phyloP scores from a whole-genome alignment of 2,113 vertebrate species.

The Psilopogon haemacephalus region DNA sequence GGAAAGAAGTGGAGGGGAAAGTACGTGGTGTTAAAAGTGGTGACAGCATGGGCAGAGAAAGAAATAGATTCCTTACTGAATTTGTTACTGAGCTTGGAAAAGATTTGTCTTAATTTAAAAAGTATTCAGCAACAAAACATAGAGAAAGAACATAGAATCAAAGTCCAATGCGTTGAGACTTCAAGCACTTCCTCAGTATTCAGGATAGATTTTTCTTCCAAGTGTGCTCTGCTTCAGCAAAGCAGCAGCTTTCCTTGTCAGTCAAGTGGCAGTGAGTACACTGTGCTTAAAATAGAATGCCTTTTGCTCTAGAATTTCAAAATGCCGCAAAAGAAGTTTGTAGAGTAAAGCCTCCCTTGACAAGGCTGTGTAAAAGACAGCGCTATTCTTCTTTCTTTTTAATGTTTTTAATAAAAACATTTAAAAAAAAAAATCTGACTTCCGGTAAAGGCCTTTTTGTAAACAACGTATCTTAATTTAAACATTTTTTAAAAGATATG shows the following conservation, averaged over 20 bases:
- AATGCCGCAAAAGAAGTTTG: neutral
- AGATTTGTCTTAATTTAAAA: neutral
- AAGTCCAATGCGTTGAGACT: neutral
- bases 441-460: neutral
- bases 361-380: neutral
- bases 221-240: neutral
- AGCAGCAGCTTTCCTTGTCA: conserved; percentile 56
- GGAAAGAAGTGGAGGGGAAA: neutral
- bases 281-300: conserved; percentile 44
- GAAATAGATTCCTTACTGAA: neutral
- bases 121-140: neutral
- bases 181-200: neutral
- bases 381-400: neutral
- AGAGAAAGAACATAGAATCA: neutral
- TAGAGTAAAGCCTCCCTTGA: neutral
- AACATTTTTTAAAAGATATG: neutral
- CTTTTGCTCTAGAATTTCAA: conserved; percentile 48
- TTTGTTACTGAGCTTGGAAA: neutral
- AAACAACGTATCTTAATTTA: neutral
- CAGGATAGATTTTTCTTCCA: neutral
- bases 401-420: neutral
- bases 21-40: neutral
- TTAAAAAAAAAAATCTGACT: neutral
- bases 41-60: neutral
- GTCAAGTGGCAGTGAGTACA: conserved; percentile 14